Evolutionary conservation across 53 echinoderm and acorn worm species (phyloP), one percentile per base, ranked within the genome.

Genomic region (Stichopus horrens): DNA sequence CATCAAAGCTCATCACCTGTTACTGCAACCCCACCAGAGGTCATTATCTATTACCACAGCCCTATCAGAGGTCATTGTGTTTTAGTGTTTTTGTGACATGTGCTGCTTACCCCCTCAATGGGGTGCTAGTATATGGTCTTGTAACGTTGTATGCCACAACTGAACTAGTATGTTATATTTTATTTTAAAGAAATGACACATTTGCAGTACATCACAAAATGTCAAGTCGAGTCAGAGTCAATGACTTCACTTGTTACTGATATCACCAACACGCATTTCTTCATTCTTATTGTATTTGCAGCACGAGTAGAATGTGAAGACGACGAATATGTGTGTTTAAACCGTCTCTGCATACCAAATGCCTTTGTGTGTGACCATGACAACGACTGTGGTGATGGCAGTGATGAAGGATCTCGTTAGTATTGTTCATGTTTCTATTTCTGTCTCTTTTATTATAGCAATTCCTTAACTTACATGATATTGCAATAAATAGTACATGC

Each of bases 311-410:
- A 90, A 7, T 96, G 96, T 86, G 9, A 78, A 7, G 0, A 18
- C 22, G 76, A 53, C 19, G 90, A 95, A 20, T 94, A 58, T 55
- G 13, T 77, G 23, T 96, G 96, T 57, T 58, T 68, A 3, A 96
- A 96, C 75, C 37, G 73, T 21, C 86, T 96, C 6, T 96, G 96
- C 63, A 93, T 96, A 23, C 90, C 92, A 6, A 0, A 37, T 5
- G 11, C 23, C 16, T 90, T 58, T 5, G 54, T 37, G 4, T 96
- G 96, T 75, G 96, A 96, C 76, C 93, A 93, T 84, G 88, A 94
- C 89, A 93, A 96, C 20, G 96, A 94, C 66, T 94, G 94, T 23
- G 94, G 96, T 9, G 96, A 94, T 74, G 92, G 95, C 53, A 93
- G 92, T 53, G 94, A 96, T 57, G 96, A 94, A 88, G 90, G 92